Base-by-base conservation (phyloP, 2,797 vertebrate species). In the Pachyuromys duprasi region DNA sequence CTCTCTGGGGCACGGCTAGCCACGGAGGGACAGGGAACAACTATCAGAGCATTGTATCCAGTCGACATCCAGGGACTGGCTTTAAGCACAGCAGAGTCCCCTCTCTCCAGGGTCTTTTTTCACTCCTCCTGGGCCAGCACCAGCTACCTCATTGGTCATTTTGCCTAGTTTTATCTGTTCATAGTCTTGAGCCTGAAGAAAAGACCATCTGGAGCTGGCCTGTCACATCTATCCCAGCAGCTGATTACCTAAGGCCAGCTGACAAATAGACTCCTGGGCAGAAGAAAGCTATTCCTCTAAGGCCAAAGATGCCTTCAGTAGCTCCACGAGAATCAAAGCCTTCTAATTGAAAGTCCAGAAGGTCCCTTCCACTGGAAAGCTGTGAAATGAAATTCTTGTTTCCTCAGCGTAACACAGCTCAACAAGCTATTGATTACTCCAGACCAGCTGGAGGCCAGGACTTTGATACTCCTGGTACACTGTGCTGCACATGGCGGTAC, bases 101-200 rank as follows among this genome's bases (percentile, higher is more conserved):
- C 28, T 4, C 14, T 11, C 31, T 13, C 5, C 20, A 2, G 62
- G 42, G 49, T 20, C n/a, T 28, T 20, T 20, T 63, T 13, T 14
- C 55, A 3, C 6, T 63, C 53, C 70, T 70, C n/a, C 22, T 42
- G 36, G 65, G 24, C 4, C 36, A 53, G 26, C 42, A 5, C 5
- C 36, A 26, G 83, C 49, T 6, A 15, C 15, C 14, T 0, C 2
- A 2, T 31, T 33, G 45, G 42, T 31, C 53, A 74, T 89, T 65
- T 65, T 67, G 72, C 42, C 42, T 28, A 26, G 13, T 15, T 13
- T 12, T 15, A 12, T n/a, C 65, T 49, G 24, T 33, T 67, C 78
- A 45, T 26, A 33, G 14, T 45, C 90, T 79, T 33, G 45, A 57
- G 42, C 14, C 92, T 81, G n/a, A 82, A 92, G 26, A 88, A 96